Base-by-base conservation (phyloP, 2,113 vertebrate species). In the Gambusia affinis region DNA sequence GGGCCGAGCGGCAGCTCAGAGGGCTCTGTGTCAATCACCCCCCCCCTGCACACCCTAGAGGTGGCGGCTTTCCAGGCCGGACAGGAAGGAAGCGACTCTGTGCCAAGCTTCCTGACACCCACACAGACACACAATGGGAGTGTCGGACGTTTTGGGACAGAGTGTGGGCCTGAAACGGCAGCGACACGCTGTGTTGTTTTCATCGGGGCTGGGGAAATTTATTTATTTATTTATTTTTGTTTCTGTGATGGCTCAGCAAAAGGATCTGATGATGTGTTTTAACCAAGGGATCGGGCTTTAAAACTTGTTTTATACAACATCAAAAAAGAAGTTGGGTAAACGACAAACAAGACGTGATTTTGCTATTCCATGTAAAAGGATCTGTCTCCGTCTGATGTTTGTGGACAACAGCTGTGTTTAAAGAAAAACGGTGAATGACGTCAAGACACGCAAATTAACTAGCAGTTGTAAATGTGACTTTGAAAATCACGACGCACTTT, bases 51-150 rank as follows among this genome's bases (percentile, higher is more conserved):
- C 35, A 69, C 74, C 72, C 24, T 19, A 17, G 76, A 28, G 47
- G 70, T 84, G 79, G 85, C 77, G 2, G 63, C 8, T 31, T n/a
- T 85, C 85, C 85, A 90, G 80, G 79, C 67, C 10, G 60, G 86
- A 87, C 76, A 82, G 85, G 91, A 90, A 94, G 91, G 91, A 93
- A 94, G 89, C 72, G 10, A 94, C 84, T 84, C 85, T 29, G 30
- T 69, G 89, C 88, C 93, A 89, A 86, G 78, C 91, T 92, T 94
- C 92, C 93, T 94, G 93, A 91, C 87, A 80, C 83, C 82, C 84
- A 75, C 87, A 68, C 81, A 78, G 74, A 84, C 63, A 85, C 90
- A 93, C 92, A 94, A 92, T 92, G 64, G 91, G 66, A 65, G 72
- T 54, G 79, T 67, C 47, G 64, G 67, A 74, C 64, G 86, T 76